These are phyloP conservation scores for Crotalus helleri DNA, from an alignment of 2,113 vertebrate genomes.

Conservation along the genomic window DNA sequence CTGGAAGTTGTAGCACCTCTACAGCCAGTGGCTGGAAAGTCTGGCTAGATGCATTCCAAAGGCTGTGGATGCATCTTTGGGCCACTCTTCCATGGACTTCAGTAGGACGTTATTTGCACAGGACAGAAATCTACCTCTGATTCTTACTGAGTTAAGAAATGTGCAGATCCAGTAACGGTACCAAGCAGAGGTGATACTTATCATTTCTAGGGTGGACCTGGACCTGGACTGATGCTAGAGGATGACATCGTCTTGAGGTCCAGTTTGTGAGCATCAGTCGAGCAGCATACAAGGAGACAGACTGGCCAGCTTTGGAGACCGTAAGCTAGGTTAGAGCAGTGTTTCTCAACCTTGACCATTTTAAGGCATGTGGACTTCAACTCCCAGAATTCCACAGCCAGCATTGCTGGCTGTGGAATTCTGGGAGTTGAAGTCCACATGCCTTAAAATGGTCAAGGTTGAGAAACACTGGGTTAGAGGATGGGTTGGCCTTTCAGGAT, in stretches of 20 bases:
- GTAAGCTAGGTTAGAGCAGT: not conserved
- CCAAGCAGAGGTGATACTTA: not conserved
- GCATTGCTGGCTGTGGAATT: no score
- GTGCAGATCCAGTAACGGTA: not conserved
- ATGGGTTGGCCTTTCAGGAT: not conserved
- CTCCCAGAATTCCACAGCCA: no score
- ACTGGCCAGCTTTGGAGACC: not conserved
- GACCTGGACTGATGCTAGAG: not conserved
- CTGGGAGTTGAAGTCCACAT: no score
- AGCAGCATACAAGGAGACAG: not conserved
- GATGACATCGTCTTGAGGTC: not conserved
- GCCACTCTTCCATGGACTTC: no score
- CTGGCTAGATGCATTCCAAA: no score
- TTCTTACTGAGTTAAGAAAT: not conserved
- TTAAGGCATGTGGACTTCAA: no score
- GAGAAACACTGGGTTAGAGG: not conserved
- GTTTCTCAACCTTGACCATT: no score
- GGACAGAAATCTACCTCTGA: not conserved
- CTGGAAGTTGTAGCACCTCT: not conserved
- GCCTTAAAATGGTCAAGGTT: no score
- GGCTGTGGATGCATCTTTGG: no score
- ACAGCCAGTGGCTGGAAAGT: not conserved
- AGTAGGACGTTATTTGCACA: not conserved
- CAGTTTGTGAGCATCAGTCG: not conserved
- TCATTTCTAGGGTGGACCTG: not conserved